A percentile compares a stretch with the other conserved stretches of the same genome.
These are phyloP conservation scores for Atopsyche davidsoni DNA, from an alignment of 1,140 invertebrate genomes.

Conservation along the genomic window DNA sequence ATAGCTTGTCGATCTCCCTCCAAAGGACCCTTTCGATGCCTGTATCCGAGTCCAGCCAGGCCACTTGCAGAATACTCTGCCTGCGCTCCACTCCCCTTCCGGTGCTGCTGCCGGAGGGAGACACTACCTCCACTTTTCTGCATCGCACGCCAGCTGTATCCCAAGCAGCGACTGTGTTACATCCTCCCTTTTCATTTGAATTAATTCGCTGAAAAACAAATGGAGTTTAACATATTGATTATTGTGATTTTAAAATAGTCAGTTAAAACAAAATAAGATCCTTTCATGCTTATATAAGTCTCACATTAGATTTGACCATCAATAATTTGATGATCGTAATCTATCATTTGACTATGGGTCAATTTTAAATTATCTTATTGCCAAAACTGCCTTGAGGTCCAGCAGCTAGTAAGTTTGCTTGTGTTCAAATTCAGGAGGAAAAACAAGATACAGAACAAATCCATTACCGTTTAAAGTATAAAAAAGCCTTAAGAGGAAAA, in stretches of 20 bases:
- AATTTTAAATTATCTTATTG: too few relatives aligned
- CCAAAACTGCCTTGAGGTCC: too few relatives aligned
- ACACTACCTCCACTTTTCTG: constrained; percentile 49
- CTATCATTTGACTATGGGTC: too few relatives aligned
- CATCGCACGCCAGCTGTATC: constrained; percentile 53
- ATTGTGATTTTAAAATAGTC: background rate
- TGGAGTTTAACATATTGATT: background rate
- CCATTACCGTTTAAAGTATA: too few relatives aligned
- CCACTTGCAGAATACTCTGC: constrained; percentile 50
- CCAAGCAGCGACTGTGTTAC: constrained; percentile 55
- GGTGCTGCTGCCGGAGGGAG: constrained; percentile 28
- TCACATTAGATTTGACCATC: too few relatives aligned
- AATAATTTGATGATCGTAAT: too few relatives aligned
- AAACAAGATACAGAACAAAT: too few relatives aligned
- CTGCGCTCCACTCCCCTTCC: constrained; percentile 38
- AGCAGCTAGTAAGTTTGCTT: too few relatives aligned
- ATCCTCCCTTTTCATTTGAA: constrained; percentile 55
- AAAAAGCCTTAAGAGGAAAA: too few relatives aligned
- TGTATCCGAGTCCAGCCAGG: constrained; percentile 56
- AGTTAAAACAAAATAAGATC: too few relatives aligned
- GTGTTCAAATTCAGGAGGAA: too few relatives aligned
- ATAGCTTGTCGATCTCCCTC: constrained; percentile 61
- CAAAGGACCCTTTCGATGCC: constrained; percentile 60
- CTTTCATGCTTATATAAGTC: too few relatives aligned
- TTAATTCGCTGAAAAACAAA: constrained; percentile 50